Evolutionary conservation across 2,888 invertebrate genomes (phyloP), one percentile per base, ranked within the genome.

Genomic region (Exephanes ischioxanthus): DNA sequence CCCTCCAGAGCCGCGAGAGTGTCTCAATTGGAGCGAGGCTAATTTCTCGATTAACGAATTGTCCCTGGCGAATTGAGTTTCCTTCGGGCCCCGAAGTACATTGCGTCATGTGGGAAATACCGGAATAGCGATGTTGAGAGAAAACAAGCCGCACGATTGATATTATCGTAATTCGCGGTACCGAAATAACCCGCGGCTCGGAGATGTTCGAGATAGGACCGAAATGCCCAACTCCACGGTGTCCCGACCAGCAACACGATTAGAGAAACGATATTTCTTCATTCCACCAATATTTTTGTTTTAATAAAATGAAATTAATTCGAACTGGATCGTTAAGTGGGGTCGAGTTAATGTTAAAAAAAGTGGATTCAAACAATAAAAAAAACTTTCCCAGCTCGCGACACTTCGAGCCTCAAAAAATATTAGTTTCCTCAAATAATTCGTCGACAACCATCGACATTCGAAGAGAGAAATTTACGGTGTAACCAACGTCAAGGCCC

Each of bases 41-140:
- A 81, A 84, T 84, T 84, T 77, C 84, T 53, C 77, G 80, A 84
- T 84, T 78, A 80, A 80, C 80, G 73, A 84, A 81, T 78, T 73
- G 80, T 80, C 84, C 73, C 77, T 58, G 68, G 77, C 67, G 67
- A 80, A 77, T 78, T 5, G 53, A 73, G 61, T 48, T 73, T 81
- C 55, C 66, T 76, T 19, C 55, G 55, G 53, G 33, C 26, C 2
- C 30, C 14, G 22, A 48, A 41, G 68, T 45, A 14, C 73, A 53
- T 79, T 70, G 68, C 73, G 78, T 78, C 77, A 78, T 72, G 58
- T n/a, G 72, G 30, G 71, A 82, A 77, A 53, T 58, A 67, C 45
- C 26, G 73, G 55, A 68, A 80, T 83, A 16, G 22, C 61, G 61
- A 77, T 26, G 45, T 45, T 11, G 0, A 5, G 26, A 26, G 26